Evolutionary conservation across 2,888 invertebrate species (phyloP).

Genomic region (Cantharis lateralis): DNA sequence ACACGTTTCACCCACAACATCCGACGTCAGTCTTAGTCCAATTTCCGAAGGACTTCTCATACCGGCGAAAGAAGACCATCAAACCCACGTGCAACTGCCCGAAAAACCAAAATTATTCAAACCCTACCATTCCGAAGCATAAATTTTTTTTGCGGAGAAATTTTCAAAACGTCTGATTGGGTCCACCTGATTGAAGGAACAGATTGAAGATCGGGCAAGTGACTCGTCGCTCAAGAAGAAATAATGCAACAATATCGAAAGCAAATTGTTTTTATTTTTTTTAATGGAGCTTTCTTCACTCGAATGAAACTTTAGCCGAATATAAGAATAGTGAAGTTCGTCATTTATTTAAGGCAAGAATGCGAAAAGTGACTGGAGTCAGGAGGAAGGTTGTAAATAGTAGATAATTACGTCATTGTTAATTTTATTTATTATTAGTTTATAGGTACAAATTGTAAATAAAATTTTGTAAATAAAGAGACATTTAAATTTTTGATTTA

Average conservation of each 20-base stretch:
- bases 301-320: neutral
- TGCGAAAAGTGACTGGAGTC: neutral
- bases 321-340: no score
- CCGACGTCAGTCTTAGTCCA: conserved; percentile 54
- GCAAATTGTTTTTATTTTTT: neutral
- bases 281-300: neutral
- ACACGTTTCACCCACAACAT: conserved; percentile 48
- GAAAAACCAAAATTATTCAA: conserved; percentile 73
- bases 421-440: neutral
- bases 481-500: neutral
- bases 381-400: neutral
- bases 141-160: conserved; percentile 31
- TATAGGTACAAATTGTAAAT: neutral
- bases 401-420: neutral
- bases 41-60: conserved; percentile 50
- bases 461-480: neutral
- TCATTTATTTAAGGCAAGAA: neutral
- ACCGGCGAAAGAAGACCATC: conserved; percentile 43
- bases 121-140: conserved; percentile 70
- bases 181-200: neutral
- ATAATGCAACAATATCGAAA: neutral
- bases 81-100: conserved; percentile 47
- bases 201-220: neutral
- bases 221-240: neutral
- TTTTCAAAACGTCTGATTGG: neutral